phyloP scores from a whole-genome alignment of 1,140 invertebrate genomes.

The Acromyrmex charruanus region DNA sequence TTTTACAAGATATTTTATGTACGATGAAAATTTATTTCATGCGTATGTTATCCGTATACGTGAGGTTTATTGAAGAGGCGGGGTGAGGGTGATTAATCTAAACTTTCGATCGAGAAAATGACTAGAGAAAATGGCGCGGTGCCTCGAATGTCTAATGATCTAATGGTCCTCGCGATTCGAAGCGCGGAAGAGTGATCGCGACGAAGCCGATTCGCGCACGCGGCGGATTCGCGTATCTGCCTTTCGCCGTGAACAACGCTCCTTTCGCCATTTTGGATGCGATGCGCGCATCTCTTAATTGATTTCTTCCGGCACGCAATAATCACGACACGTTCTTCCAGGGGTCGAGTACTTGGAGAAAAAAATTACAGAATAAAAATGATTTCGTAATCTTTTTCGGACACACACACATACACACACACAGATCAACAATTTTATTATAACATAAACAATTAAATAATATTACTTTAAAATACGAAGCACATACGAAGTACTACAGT shows the following conservation, averaged over 20 bases:
- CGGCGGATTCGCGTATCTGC: background rate
- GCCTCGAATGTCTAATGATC: conserved; percentile 52
- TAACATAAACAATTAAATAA: background rate
- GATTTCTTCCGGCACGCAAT: conserved; percentile 52
- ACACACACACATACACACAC: no score
- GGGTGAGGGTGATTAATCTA: conserved; percentile 37
- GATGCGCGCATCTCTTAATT: conserved; percentile 28
- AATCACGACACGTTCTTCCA: conserved; percentile 28
- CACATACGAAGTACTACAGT: no score
- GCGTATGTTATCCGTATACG: no score
- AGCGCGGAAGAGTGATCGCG: conserved; percentile 54
- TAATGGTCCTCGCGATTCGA: conserved; percentile 41
- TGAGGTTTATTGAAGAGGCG: background rate
- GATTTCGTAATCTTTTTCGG: conserved; percentile 41
- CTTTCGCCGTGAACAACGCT: background rate
- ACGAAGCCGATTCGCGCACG: conserved; percentile 13
- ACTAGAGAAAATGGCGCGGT: conserved; percentile 46
- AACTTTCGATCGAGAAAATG: conserved; percentile 25
- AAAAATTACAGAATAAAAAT: background rate
- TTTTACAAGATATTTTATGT: background rate
- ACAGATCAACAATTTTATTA: background rate
- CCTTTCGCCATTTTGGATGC: conserved; percentile 11
- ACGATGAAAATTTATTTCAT: background rate
- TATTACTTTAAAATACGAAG: no score
- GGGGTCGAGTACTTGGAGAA: background rate